Evolutionary conservation across 2,113 vertebrate species (phyloP), one percentile per base, ranked within the genome.

Genomic region (Ptyas mucosa): DNA sequence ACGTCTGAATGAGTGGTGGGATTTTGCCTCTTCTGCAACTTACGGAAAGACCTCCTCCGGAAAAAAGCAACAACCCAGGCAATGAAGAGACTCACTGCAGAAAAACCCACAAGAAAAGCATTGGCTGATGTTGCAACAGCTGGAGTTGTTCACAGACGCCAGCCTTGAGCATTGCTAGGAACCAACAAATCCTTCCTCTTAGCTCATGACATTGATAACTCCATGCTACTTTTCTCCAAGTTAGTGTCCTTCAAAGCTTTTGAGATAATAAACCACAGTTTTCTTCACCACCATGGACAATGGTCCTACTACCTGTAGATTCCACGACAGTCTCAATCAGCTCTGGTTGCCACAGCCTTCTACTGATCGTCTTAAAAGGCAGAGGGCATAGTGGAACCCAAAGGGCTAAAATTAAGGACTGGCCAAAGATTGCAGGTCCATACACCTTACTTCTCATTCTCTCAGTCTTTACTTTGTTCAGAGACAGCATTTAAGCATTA

Each of bases 81-180:
- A 64, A 98, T 93, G 0, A 98, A 94, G 51, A 99, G 97, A 92
- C 98, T 98, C 94, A 98, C 99, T 99, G 96, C 55, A 89, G 55
- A 93, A 55, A 92, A 55, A 91, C 0, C 1, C 2, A 24, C 43
- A 51, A 94, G 85, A 18, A 20, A 51, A 53, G 3, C 0, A 43
- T 51, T 86, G 64, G 49, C 29, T 8, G 91, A 3, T 2, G 3
- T 1, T n/a, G 26, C 57, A 20, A 81, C 46, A 55, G 85, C 43
- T 29, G 49, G 49, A 29, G 4, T 24, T 24, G n/a, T 24, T 9
- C 49, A 12, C 29, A 34, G 5, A 52, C 53, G 12, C 8, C 58
- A 0, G 29, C 2, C 29, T 20, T 75, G 61, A 26, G 46, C 18
- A 7, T 21, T n/a, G 29, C 4, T 23, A 34, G 49, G 64, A 21